Base-by-base conservation (phyloP, 2,888 invertebrate genomes). In the Girardia tigrina region DNA sequence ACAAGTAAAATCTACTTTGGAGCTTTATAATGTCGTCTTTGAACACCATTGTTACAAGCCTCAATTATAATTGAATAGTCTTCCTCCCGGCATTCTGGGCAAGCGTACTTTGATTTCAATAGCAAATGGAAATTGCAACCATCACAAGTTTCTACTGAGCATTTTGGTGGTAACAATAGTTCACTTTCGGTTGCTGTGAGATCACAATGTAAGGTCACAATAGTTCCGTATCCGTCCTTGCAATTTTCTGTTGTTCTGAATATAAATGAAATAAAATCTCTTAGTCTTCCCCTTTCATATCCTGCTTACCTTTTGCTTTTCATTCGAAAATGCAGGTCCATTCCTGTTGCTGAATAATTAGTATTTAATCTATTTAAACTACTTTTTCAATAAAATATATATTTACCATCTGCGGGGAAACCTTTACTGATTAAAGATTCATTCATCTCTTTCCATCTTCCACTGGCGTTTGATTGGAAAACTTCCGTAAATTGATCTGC, bases 151-250 rank as follows among this genome's bases (percentile, higher is more conserved):
- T 12, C 56, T 2, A 56, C 23, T 20, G 56, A n/a, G 23, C 56
- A 56, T 20, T 56, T 56, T n/a, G 56, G 56, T 12, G 56, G 56
- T 56, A 56, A n/a, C 4, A 4, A 12, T 56, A 56, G 2, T 56
- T 56, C 56, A 56, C 2, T 4, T 56, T 56, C n/a, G n/a, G 4
- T 56, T 8, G n/a, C 4, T 56, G 56, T 20, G 4, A 6, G n/a
- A 56, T 56, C 56, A 56, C 56, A 56, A 23, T 23, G 56, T 56
- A 56, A 56, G 23, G 56, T 56, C 56, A 56, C 6, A 56, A 56
- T 56, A n/a, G 56, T 56, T 8, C 56, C 56, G n/a, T 56, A 56
- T 20, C 56, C 56, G 23, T 56, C 23, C 23, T 8, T 16, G 23
- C 56, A 56, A n/a, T 56, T 56, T 6, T 56, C 56, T 2, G 8